Conservation (phyloP, 2,113 vertebrate genomes). For the Genyomyrus donnyi region DNA sequence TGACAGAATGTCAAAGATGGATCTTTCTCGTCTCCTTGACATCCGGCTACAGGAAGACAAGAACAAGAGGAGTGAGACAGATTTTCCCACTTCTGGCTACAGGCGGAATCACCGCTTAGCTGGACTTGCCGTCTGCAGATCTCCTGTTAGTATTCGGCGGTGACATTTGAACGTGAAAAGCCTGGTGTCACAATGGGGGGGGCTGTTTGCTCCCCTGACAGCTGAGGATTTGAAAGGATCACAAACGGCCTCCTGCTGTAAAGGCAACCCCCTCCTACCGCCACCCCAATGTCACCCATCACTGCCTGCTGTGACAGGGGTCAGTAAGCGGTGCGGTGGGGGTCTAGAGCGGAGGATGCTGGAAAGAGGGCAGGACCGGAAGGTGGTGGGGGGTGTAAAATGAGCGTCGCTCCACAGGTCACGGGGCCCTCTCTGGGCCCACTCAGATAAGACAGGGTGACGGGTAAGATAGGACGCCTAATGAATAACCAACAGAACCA, state of each 20-base stretch:
- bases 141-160: conserved; percentile 42
- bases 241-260: conserved; percentile 22
- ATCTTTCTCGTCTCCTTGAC: conserved; percentile 43
- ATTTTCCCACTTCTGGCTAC: background rate
- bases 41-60: background rate
- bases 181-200: conserved; percentile 40
- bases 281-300: conserved; percentile 15
- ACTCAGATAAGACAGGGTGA: conserved; percentile 14
- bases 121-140: conserved; percentile 43
- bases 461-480: conserved; percentile 63
- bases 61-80: background rate
- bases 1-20: background rate
- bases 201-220: conserved; percentile 41
- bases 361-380: background rate
- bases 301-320: conserved; percentile 3
- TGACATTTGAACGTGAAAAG: conserved; percentile 63
- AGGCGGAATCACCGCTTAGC: conserved; percentile 14
- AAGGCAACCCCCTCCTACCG: background rate
- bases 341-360: background rate
- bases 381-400: background rate
- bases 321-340: conserved; percentile 21
- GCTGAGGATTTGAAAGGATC: conserved; percentile 34
- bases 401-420: conserved; percentile 17
- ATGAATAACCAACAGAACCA: conserved; percentile 68
- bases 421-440: conserved; percentile 1